Percentiles rank a stretch among this genome's conserved stretches.
Evolutionary conservation across 2,797 vertebrate species (phyloP).

Genomic region (Pteronotus mesoamericanus): DNA sequence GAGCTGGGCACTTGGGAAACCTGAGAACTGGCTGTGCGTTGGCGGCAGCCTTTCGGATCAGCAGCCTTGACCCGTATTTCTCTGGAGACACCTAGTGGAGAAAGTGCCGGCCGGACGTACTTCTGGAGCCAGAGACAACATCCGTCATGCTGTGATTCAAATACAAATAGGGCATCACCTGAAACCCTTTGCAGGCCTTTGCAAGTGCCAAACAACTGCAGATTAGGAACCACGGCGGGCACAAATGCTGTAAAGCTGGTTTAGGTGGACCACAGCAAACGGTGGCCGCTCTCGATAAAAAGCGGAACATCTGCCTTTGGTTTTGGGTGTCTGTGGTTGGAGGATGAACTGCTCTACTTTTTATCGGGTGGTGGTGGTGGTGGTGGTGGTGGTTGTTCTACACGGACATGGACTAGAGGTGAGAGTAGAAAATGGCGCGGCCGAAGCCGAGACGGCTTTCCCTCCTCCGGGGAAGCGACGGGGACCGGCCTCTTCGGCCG

Average conservation of each 20-base stretch:
- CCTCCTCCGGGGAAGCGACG: no score
- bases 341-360: not conserved
- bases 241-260: not conserved
- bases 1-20: not conserved
- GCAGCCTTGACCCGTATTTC: slow-evolving; percentile 69
- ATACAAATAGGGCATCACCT: not conserved
- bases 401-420: not conserved
- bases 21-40: not conserved
- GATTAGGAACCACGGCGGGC: no score
- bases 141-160: not conserved
- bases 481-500: no score
- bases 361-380: not conserved
- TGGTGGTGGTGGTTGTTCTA: not conserved
- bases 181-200: not conserved
- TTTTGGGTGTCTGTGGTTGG: not conserved
- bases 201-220: not conserved
- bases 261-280: not conserved
- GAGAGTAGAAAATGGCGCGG: not conserved
- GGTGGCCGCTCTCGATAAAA: not conserved
- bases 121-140: no score
- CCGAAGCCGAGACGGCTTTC: not conserved
- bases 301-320: not conserved
- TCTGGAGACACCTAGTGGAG: slow-evolving; percentile 84
- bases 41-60: not conserved
- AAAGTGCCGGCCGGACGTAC: no score